Percentiles rank a stretch among this genome's conserved stretches.
Evolutionary conservation across 2,888 invertebrate species (phyloP).

Genomic region (Mamestra brassicae): DNA sequence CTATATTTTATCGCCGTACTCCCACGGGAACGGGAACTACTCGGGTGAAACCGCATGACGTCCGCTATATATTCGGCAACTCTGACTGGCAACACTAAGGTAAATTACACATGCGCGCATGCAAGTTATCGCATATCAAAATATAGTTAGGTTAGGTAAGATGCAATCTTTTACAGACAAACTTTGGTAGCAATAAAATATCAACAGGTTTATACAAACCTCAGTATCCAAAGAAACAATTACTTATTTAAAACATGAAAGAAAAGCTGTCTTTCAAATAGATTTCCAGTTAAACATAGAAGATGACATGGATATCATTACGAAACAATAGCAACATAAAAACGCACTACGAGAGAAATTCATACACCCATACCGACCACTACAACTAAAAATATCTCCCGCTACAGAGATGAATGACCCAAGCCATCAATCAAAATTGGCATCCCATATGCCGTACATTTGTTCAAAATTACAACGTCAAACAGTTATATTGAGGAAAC

Average conservation of each 20-base stretch:
- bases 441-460: conserved; percentile 62
- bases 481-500: conserved; percentile 89
- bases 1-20: too few relatives aligned
- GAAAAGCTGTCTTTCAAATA: not conserved
- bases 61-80: too few relatives aligned
- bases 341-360: conserved; percentile 3
- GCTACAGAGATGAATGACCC: conserved; percentile 51
- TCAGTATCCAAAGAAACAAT: not conserved
- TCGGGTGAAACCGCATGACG: too few relatives aligned
- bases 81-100: too few relatives aligned
- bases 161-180: too few relatives aligned
- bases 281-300: not conserved
- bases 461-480: conserved; percentile 78
- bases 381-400: conserved; percentile 44
- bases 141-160: too few relatives aligned
- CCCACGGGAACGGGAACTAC: too few relatives aligned
- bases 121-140: too few relatives aligned
- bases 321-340: not conserved
- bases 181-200: not conserved
- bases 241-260: not conserved
- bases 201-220: not conserved
- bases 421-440: conserved; percentile 60
- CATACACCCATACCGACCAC: not conserved
- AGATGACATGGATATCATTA: not conserved
- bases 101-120: too few relatives aligned